Evolutionary conservation across 2,888 invertebrate species (phyloP), one percentile per base, ranked within the genome.

Genomic region (Lasioglossum morio): DNA sequence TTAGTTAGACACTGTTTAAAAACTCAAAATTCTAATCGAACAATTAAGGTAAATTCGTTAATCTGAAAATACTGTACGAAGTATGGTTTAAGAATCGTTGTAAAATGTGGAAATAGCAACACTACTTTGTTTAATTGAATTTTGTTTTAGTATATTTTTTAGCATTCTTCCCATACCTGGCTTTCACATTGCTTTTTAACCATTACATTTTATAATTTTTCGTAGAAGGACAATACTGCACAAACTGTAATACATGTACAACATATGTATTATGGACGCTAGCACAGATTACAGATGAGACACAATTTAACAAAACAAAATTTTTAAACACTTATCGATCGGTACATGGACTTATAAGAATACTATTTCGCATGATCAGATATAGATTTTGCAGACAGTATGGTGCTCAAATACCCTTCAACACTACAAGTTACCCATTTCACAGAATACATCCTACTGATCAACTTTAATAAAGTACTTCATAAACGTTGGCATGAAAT

Each of bases 191-290:
- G 83, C 76, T 87, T 89, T 89, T 84, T 83, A 81, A 79, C 81
- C 72, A 63, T 85, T 88, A 84, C 76, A 79, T 85, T 85, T 79
- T 81, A 83, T 89, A 78, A 89, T 92, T 92, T 70, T 91, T 82
- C 86, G 87, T 89, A 90, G 84, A 91, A 84, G 82, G 91, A 92
- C 92, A 90, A 92, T 91, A 93, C 92, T 85, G 92, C 89, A 93
- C 91, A 93, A 81, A 85, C 80, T 79, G 80, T 81, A 82, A 89
- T 89, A 89, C 85, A 87, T 90, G 92, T 92, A 91, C 87, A 88
- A 92, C 90, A 93, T 85, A 84, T 85, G 83, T 88, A 92, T 89
- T 88, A 86, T 79, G 83, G 83, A 90, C 87, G 87, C 80, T 86
- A 86, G 84, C 86, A 91, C 89, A 89, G 81, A 87, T 88, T 85